Evolutionary conservation across 2,888 invertebrate species (phyloP).

Genomic region (Oscheius sp.): DNA sequence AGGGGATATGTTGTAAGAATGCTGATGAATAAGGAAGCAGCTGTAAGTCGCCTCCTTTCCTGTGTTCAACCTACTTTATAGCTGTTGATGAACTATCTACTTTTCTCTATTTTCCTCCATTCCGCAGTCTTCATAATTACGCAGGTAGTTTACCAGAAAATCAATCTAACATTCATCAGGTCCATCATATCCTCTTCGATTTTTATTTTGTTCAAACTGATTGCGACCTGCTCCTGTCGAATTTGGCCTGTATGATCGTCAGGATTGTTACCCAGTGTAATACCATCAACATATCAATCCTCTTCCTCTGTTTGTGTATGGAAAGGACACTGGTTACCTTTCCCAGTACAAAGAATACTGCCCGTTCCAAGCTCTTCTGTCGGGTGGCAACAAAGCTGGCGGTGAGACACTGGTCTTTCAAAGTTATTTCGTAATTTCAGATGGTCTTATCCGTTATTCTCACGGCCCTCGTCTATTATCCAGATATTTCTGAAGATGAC

Average conservation of each 20-base stretch:
- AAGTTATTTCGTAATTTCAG: neutral
- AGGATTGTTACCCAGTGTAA: neutral
- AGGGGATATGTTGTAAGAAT: neutral
- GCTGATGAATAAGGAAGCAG: slow-evolving; percentile 1
- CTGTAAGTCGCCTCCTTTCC: neutral
- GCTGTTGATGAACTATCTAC: slow-evolving; percentile 3
- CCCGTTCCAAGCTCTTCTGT: neutral
- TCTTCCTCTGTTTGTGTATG: slow-evolving; percentile 7
- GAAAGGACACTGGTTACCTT: slow-evolving; percentile 10
- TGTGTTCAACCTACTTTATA: neutral
- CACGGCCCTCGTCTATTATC: neutral
- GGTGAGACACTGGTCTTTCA: neutral
- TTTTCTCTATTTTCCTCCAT: neutral
- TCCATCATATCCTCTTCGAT: slow-evolving; percentile 12
- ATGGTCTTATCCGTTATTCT: neutral
- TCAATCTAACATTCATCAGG: neutral
- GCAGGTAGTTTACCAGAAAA: neutral
- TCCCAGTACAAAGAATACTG: neutral
- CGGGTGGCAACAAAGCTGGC: neutral
- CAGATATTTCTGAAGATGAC: neutral
- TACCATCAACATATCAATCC: neutral
- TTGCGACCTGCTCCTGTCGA: slow-evolving; percentile 1
- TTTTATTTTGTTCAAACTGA: neutral
- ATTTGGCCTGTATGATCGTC: neutral
- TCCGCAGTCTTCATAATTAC: neutral